Base-by-base conservation (phyloP, 2,797 vertebrate genomes). In the Graptemys geographica region DNA sequence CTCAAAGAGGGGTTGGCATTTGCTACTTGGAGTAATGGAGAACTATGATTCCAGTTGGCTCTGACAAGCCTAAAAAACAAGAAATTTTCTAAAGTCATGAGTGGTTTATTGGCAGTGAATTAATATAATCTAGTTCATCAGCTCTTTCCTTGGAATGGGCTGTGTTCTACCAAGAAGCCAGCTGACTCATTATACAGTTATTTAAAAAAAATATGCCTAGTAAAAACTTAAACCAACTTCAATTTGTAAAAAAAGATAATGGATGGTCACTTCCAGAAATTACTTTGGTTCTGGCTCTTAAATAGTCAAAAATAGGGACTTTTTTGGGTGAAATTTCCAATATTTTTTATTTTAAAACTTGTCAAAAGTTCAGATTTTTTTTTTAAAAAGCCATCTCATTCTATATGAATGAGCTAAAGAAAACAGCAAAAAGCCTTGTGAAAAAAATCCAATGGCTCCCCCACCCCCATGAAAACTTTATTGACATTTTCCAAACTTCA, bases 151-250 rank as follows among this genome's bases (percentile, higher is more conserved):
- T 57, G 11, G 78, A 49, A 96, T 89, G 96, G 97, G 96, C 79
- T 95, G 94, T 3, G 8, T 80, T 44, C 37, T 21, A 89, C 91
- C 49, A 59, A 83, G 11, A 37, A 83, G 93, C 96, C 97, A 86
- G 83, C 89, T 96, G 96, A 96, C 95, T 97, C 97, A 91, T 62
- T 62, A 87, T 57, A 82, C 94, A 95, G 92, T 88, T 47, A 87
- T 93, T 89, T 41, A 23, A 11, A 37, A 41, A 0, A 62, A 21
- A 69, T 92, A 83, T 4, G 3, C 37, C 11, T 27, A 79, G 90
- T 83, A 59, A 33, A 69, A 49, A 12, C 44, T 8, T 16, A 44
- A 76, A 76, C 44, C 25, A 76, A 76, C 25, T 76, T 76, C 25
- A 13, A 49, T 18, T 49, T 9, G 25, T 49, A 72, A 23, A 37